Percentiles rank a stretch among this genome's conserved stretches.
phyloP scores from a whole-genome alignment of 1,140 invertebrate species.

The Tetranychus urticae region DNA sequence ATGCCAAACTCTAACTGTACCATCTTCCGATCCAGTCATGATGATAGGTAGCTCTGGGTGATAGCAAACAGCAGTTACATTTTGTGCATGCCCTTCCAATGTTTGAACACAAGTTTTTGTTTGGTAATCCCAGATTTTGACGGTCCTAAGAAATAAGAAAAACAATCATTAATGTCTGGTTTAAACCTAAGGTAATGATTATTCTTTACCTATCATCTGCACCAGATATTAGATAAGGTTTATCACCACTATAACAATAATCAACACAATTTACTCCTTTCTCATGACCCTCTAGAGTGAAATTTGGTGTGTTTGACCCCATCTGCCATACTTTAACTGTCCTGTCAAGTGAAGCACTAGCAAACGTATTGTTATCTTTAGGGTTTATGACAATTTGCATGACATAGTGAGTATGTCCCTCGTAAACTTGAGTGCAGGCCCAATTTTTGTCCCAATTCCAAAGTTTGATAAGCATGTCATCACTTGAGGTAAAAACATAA shows the following conservation, averaged over 20 bases:
- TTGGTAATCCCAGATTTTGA: constrained; percentile 98
- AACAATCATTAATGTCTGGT: background rate
- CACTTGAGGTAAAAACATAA: constrained; percentile 84
- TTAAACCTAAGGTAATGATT: background rate
- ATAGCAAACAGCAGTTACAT: constrained; percentile 67
- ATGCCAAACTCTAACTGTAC: constrained; percentile 88
- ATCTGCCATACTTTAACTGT: constrained; percentile 97
- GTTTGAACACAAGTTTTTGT: constrained; percentile 99
- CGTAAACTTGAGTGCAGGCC: constrained; percentile 87
- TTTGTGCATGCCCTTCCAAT: constrained; percentile 85
- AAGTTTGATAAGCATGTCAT: constrained; percentile 96
- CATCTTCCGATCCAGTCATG: constrained; percentile 90
- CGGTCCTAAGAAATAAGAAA: constrained; percentile 25
- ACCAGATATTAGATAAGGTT: constrained; percentile 95
- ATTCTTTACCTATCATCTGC: constrained; percentile 58
- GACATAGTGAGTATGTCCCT: constrained; percentile 96
- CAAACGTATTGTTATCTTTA: constrained; percentile 99
- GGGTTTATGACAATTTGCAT: constrained; percentile 99
- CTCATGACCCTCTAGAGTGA: constrained; percentile 92
- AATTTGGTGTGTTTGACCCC: constrained; percentile 87
- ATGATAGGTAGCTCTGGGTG: constrained; percentile 95
- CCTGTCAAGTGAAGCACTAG: constrained; percentile 85
- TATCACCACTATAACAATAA: constrained; percentile 99
- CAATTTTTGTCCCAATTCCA: constrained; percentile 99
- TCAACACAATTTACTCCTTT: constrained; percentile 98